Conservation (phyloP, 2,797 vertebrate species). For the Malurus leucopterus region DNA sequence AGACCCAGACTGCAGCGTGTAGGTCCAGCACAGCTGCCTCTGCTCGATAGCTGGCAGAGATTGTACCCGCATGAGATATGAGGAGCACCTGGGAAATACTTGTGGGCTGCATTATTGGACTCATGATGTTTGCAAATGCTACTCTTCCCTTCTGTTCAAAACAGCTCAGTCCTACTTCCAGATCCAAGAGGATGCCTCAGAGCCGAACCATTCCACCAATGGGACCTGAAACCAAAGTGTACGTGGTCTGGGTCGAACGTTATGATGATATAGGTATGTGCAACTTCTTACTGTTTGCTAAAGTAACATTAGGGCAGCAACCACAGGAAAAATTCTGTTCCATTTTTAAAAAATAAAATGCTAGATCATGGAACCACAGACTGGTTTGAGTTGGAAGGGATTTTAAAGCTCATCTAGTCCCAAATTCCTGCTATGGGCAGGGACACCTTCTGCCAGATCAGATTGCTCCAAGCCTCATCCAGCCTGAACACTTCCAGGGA, state of each 20-base stretch:
- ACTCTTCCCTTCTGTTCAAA: constrained; percentile 6
- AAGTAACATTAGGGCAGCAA: background rate
- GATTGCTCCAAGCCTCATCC: background rate
- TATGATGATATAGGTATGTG: constrained; percentile 90
- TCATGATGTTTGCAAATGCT: background rate
- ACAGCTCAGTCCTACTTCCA: constrained; percentile 87
- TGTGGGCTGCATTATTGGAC: background rate
- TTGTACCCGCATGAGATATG: background rate
- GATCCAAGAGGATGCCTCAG: constrained; percentile 85
- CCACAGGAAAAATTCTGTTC: background rate
- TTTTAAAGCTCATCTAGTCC: background rate
- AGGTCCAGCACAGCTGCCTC: background rate
- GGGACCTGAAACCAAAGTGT: constrained; percentile 94
- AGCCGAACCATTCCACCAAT: constrained; percentile 87
- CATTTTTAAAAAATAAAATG: background rate
- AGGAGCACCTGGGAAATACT: background rate
- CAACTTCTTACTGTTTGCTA: background rate
- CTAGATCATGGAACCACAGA: background rate
- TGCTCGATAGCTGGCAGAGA: background rate
- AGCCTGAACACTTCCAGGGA: background rate
- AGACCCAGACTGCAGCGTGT: background rate
- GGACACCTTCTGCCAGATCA: background rate
- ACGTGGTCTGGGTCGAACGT: constrained; percentile 94
- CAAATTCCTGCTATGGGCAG: background rate
- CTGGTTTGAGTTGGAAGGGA: background rate